Conservation (phyloP, 2,888 invertebrate genomes). For the Crossocerus cetratus region DNA sequence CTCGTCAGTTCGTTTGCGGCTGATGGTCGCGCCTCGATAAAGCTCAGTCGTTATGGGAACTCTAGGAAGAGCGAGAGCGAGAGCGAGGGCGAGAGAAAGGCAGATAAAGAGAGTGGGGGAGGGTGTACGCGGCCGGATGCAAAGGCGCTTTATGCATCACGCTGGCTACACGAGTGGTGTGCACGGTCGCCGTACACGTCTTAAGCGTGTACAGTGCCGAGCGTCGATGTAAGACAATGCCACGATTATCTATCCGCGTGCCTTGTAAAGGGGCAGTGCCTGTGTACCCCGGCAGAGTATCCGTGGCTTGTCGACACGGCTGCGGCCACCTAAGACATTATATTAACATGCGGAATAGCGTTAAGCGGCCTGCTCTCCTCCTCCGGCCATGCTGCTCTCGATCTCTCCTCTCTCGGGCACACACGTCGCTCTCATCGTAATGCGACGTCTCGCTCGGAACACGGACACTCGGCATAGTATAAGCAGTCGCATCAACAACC, state of each 20-base stretch:
- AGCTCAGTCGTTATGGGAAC: too few relatives aligned
- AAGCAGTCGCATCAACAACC: neutral
- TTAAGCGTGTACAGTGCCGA: conserved; percentile 48
- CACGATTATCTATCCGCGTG: conserved; percentile 68
- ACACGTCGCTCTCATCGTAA: too few relatives aligned
- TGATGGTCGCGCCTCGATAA: conserved; percentile 38
- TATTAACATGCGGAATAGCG: conserved; percentile 56
- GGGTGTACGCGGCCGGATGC: conserved; percentile 15
- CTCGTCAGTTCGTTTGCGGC: conserved; percentile 52
- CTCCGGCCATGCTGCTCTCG: conserved; percentile 17
- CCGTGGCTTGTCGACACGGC: conserved; percentile 58
- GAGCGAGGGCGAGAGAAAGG: too few relatives aligned
- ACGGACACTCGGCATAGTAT: neutral
- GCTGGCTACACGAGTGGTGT: conserved; percentile 6
- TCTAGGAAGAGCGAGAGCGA: too few relatives aligned
- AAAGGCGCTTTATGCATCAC: conserved; percentile 43
- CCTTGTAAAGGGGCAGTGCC: conserved; percentile 59
- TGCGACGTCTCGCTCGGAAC: neutral
- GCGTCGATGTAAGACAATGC: conserved; percentile 70
- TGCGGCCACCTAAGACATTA: conserved; percentile 64
- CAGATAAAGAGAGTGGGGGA: neutral
- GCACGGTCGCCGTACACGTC: conserved; percentile 20
- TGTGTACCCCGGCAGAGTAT: conserved; percentile 44
- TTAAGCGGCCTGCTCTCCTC: conserved; percentile 33
- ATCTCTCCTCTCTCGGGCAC: too few relatives aligned